Evolutionary conservation across 1,140 invertebrate species (phyloP).

Genomic region (Orius insidiosus): DNA sequence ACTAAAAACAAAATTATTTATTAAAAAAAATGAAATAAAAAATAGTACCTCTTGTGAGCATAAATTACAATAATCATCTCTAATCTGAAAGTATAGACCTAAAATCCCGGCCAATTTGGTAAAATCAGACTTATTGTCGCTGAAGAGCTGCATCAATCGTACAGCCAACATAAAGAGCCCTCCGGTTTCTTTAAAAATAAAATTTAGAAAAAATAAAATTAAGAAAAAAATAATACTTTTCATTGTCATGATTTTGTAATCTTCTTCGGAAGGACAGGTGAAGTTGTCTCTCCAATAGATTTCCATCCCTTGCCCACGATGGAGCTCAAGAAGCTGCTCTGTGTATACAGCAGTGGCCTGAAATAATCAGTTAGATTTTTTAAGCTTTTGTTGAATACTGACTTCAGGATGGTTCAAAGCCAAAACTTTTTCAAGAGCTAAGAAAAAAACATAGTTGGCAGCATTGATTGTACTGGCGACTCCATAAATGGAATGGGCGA

Average conservation of each 20-base stretch:
- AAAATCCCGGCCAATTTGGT: conserved; percentile 64
- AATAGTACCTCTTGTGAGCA: conserved; percentile 60
- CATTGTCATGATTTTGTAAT: conserved; percentile 86
- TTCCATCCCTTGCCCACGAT: conserved; percentile 93
- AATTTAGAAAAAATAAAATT: neutral
- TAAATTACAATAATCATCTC: conserved; percentile 90
- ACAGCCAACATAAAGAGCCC: conserved; percentile 91
- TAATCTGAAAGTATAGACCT: conserved; percentile 88
- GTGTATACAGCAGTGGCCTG: conserved; percentile 65
- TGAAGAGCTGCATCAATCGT: conserved; percentile 86
- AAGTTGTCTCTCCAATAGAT: conserved; percentile 96
- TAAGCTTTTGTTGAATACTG: conserved; percentile 19
- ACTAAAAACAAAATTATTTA: conserved; percentile 41
- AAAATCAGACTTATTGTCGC: conserved; percentile 71
- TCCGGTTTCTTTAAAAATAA: conserved; percentile 63
- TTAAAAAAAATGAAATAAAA: neutral
- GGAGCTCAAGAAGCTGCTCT: conserved; percentile 83
- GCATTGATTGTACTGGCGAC: conserved; percentile 87
- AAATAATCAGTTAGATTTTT: conserved; percentile 15
- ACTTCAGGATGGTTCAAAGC: conserved; percentile 69
- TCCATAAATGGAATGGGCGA: conserved; percentile 91
- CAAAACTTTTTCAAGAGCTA: conserved; percentile 71
- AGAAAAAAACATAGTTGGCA: conserved; percentile 86
- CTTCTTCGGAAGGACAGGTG: conserved; percentile 77
- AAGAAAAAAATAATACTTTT: conserved; percentile 41